phyloP scores from a whole-genome alignment of 2,797 vertebrate species.

The Stomatorhinus walkeri region DNA sequence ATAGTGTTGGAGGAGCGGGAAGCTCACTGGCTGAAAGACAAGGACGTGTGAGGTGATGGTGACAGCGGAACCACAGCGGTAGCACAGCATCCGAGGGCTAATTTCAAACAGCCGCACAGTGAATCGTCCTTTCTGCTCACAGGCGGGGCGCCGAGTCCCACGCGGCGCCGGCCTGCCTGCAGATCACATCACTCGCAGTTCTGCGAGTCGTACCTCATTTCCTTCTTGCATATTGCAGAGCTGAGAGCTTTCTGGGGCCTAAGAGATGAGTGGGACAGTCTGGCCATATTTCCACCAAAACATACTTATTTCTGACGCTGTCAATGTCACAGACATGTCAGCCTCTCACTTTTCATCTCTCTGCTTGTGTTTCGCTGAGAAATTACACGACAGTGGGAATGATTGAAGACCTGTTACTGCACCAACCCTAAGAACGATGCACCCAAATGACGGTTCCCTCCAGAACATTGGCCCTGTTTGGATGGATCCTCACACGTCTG shows the following conservation, averaged over 20 bases:
- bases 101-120: not conserved
- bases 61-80: not conserved
- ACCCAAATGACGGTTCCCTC: not conserved
- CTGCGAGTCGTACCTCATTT: not conserved
- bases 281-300: not conserved
- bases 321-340: not conserved
- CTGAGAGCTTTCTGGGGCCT: not conserved
- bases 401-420: not conserved
- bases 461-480: not conserved
- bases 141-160: constrained; percentile 15
- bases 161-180: not conserved
- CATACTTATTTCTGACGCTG: not conserved
- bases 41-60: not conserved
- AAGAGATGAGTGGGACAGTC: not conserved
- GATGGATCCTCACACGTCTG: not conserved
- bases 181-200: constrained; percentile 23
- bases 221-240: not conserved
- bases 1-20: not conserved
- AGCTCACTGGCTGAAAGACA: not conserved
- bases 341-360: not conserved
- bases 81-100: not conserved
- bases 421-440: not conserved
- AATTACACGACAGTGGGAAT: not conserved
- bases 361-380: not conserved
- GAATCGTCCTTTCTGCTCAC: not conserved